Conservation (phyloP, 2,888 invertebrate genomes). For the Therioaphis trifolii region DNA sequence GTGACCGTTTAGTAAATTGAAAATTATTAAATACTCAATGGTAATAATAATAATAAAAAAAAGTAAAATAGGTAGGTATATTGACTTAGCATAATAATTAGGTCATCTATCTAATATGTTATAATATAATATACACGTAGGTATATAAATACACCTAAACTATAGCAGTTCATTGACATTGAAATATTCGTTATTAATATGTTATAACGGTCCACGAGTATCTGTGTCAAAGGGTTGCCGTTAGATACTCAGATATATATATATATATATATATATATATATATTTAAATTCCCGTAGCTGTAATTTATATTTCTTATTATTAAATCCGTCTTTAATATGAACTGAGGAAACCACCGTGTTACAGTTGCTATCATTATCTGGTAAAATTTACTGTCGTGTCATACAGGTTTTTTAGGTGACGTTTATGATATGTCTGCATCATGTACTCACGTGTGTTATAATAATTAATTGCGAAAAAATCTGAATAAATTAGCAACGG, state of each 20-base stretch:
- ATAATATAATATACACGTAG: too few relatives aligned
- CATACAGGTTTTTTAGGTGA: background rate
- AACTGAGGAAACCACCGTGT: too few relatives aligned
- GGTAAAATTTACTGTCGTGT: background rate
- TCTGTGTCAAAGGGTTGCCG: conserved; percentile 39
- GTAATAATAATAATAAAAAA: too few relatives aligned
- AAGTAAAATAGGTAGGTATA: too few relatives aligned
- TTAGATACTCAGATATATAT: too few relatives aligned
- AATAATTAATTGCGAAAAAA: background rate
- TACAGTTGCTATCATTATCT: background rate
- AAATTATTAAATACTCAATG: too few relatives aligned
- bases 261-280: background rate
- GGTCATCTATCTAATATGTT: too few relatives aligned
- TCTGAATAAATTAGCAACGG: conserved; percentile 4
- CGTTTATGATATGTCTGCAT: background rate
- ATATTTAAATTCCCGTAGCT: background rate
- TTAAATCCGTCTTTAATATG: background rate
- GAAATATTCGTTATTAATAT: background rate
- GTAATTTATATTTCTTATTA: background rate
- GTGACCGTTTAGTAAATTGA: too few relatives aligned
- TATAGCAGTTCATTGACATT: background rate
- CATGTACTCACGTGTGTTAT: background rate
- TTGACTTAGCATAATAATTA: too few relatives aligned
- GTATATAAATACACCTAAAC: too few relatives aligned
- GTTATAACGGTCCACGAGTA: conserved; percentile 20